Evolutionary conservation across 2,888 invertebrate species (phyloP), one percentile per base, ranked within the genome.

Genomic region (Zeuzera pyrina): DNA sequence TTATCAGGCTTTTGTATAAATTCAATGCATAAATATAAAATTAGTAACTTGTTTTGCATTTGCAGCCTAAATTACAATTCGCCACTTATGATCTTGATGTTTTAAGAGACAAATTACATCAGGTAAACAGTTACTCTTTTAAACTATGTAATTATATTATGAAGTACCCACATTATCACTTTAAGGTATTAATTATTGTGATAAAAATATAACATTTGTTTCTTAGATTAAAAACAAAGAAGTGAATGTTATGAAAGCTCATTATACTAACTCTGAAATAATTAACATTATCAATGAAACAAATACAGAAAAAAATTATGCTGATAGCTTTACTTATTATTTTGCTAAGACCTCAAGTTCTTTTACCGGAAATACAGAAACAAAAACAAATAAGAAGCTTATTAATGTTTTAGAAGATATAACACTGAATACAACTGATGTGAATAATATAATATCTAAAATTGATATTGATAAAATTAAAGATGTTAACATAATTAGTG

Each of bases 381-480:
- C 8, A n/a, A 24, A 24, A 8, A n/a, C 24, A n/a, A 60, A 62
- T 13, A 69, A 52, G 29, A 79, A 77, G 47, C 47, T 79, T 7
- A 76, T 83, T 13, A 66, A 76, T 37, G 72, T 83, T 34, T 44
- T 83, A 23, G 66, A 77, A 40, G 70, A 79, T 41, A 42, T 77
- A 2, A 57, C 60, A 29, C 47, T 81, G 15, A 52, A 67, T 45
- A 53, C 51, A 25, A 49, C 45, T 15, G 59, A 71, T 30, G 53
- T 64, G 11, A 50, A 53, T 24, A 52, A 63, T 27, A 54, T 77
- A 14, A 45, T 81, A 12, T 57, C 67, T 0, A 63, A 61, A 41
- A 45, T 71, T 0, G 59, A 70, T 32, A 48, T 53, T 3, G 52
- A 53, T n/a, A 42, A 52, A 12, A 45, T 77, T 14, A 52, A 57